Evolutionary conservation across 2,113 vertebrate genomes (phyloP).

Genomic region (Halcyon senegalensis): DNA sequence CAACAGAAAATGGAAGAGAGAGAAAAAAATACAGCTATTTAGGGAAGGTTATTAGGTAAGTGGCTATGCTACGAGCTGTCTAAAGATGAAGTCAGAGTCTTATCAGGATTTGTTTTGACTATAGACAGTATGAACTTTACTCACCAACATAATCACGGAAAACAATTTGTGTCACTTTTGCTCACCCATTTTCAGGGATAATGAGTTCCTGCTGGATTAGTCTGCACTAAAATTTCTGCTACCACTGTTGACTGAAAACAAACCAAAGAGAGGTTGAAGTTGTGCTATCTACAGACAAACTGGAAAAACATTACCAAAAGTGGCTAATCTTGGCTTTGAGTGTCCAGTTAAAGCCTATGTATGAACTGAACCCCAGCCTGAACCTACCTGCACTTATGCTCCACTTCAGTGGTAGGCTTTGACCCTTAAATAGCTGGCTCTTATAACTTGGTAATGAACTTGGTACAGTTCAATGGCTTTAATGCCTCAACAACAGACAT

Average conservation of each 20-base stretch:
- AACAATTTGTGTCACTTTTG: constrained; percentile 9
- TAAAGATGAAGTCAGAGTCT: not conserved
- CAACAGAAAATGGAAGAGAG: not conserved
- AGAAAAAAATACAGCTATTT: not conserved
- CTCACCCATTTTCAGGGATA: not conserved
- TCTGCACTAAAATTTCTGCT: not conserved
- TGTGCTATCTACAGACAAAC: not conserved
- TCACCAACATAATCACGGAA: not conserved
- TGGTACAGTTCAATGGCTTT: not conserved
- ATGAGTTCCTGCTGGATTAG: not conserved
- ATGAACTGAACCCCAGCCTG: not conserved
- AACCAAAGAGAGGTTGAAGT: not conserved
- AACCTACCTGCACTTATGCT: not conserved
- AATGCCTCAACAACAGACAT: not conserved
- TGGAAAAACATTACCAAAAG: not conserved
- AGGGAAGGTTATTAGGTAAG: not conserved
- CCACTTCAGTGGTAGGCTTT: not conserved
- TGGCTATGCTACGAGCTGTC: not conserved
- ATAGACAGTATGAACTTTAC: constrained; percentile 3
- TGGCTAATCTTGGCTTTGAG: not conserved
- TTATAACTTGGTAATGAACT: not conserved
- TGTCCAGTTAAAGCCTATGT: not conserved
- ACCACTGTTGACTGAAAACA: constrained; percentile 38
- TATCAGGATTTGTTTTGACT: constrained; percentile 35
- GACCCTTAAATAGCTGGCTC: not conserved